Conservation (phyloP, 2,113 vertebrate species). For the Choloepus hoffmanni region DNA sequence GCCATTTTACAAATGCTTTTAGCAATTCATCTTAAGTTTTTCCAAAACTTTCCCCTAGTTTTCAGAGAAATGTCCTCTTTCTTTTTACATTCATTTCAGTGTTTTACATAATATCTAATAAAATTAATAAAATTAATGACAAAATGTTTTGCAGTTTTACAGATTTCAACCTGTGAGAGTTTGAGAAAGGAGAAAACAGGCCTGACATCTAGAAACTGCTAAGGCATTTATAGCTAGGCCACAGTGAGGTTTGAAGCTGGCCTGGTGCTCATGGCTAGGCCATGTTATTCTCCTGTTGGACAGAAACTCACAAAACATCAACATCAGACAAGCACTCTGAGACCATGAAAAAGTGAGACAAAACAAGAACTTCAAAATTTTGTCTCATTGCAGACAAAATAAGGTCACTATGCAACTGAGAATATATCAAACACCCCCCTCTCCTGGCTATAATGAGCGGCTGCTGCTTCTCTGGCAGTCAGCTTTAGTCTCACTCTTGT, state of each 20-base stretch:
- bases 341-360: conserved; percentile 49
- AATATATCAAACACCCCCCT: conserved; percentile 59
- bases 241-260: background rate
- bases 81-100: background rate
- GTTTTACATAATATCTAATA: conserved; percentile 20
- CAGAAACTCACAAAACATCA: conserved; percentile 35
- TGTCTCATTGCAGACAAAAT: background rate
- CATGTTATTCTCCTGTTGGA: background rate
- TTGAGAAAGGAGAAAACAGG: background rate
- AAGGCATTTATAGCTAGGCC: background rate
- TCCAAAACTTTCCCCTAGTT: background rate
- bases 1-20: conserved; percentile 44
- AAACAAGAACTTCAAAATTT: conserved; percentile 59
- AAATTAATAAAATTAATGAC: conserved; percentile 3
- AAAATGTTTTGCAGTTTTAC: background rate
- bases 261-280: background rate
- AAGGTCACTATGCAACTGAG: conserved; percentile 32
- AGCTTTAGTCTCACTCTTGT: background rate
- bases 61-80: conserved; percentile 13
- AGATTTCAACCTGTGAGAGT: background rate
- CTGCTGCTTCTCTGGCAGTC: background rate
- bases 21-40: conserved; percentile 26
- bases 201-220: background rate
- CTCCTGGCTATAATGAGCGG: conserved; percentile 44
- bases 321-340: background rate